These are phyloP conservation scores for Phoebastria nigripes DNA, from an alignment of 2,797 vertebrate genomes.

Conservation along the genomic window DNA sequence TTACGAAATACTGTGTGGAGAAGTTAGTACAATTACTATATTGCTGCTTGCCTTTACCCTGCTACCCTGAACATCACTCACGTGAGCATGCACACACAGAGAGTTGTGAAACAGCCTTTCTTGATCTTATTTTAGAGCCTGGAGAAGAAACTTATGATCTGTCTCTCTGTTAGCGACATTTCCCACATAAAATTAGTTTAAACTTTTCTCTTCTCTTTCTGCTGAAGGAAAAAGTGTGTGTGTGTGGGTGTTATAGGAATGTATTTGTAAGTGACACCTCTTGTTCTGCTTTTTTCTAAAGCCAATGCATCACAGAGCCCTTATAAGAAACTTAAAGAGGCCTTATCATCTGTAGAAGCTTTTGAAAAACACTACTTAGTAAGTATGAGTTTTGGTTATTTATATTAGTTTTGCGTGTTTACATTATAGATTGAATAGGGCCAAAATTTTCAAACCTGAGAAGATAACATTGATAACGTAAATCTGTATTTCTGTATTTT, in stretches of 20 bases:
- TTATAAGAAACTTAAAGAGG: conserved; percentile 97
- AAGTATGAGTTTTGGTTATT: conserved; percentile 55
- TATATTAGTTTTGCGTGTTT: not conserved
- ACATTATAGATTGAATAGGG: not conserved
- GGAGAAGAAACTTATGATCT: not conserved
- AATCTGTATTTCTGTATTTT: not conserved
- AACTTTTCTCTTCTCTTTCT: not conserved
- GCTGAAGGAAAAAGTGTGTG: not conserved
- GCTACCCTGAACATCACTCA: not conserved
- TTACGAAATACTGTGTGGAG: not conserved
- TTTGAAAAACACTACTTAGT: conserved; percentile 98
- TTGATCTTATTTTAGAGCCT: not conserved
- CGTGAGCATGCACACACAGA: too few species aligned
- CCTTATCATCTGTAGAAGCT: conserved; percentile 93
- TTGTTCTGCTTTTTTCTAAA: conserved; percentile 63
- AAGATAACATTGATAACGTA: not conserved
- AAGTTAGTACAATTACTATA: not conserved
- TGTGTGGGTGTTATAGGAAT: not conserved
- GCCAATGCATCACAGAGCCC: conserved; percentile 92
- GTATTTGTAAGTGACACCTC: not conserved
- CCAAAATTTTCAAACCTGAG: not conserved
- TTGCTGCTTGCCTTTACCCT: not conserved
- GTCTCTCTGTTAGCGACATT: not conserved
- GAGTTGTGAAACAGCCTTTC: not conserved
- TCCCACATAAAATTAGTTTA: not conserved